Conservation (phyloP, 2,797 vertebrate genomes). For the Pangasius krempfi region DNA sequence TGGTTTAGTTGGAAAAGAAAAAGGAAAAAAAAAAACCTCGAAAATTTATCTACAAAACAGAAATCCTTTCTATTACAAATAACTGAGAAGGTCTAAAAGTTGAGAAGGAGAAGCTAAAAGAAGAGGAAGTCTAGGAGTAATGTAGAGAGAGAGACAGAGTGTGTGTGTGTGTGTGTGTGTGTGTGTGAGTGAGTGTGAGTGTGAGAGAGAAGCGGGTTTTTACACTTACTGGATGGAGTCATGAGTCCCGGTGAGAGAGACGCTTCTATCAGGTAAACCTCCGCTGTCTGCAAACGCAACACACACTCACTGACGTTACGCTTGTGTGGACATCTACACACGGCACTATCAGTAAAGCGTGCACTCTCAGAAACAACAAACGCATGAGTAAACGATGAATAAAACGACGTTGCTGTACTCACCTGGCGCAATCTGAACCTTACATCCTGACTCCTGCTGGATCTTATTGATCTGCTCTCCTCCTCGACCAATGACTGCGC, state of each 20-base stretch:
- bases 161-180: background rate
- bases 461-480: constrained; percentile 96
- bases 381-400: background rate
- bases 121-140: background rate
- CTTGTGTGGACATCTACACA: background rate
- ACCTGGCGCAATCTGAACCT: constrained; percentile 95
- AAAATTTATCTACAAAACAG: no score
- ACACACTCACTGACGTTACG: background rate
- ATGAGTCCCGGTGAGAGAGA: constrained; percentile 87
- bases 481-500: constrained; percentile 89
- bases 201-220: background rate
- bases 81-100: background rate
- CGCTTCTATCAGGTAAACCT: constrained; percentile 85
- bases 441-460: constrained; percentile 94
- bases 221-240: constrained; percentile 83
- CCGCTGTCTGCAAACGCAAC: constrained; percentile 79
- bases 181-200: no score
- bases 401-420: constrained; percentile 27
- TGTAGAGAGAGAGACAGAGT: background rate
- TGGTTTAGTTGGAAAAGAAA: no score
- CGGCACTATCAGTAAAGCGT: background rate
- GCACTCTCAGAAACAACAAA: background rate
- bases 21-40: no score
- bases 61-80: background rate
- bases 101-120: background rate